A percentile compares a stretch with the other conserved stretches of the same genome.
Conservation (phyloP, 2,797 vertebrate species). For the Phalloptychus januarius region DNA sequence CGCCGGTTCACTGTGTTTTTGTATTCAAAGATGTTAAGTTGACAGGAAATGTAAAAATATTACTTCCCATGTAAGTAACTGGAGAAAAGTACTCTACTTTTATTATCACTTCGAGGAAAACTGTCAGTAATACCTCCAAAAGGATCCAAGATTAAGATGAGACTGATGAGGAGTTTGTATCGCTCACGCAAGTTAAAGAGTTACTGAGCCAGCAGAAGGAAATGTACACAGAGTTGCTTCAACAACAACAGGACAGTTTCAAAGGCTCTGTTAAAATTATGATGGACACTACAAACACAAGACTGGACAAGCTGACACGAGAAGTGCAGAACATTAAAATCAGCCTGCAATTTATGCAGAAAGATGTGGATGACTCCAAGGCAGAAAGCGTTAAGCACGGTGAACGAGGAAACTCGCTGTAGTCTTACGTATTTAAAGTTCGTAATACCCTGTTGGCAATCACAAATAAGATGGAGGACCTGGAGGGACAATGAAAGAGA, state of each 20-base stretch:
- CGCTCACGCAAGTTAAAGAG: background rate
- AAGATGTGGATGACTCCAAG: background rate
- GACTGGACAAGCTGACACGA: background rate
- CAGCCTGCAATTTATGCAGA: background rate
- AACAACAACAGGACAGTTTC: no score
- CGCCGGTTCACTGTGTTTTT: no score
- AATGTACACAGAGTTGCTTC: no score
- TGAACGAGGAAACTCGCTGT: background rate
- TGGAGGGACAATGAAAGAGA: background rate
- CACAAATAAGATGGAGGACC: background rate
- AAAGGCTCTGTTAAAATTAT: no score
- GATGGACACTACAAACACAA: no score
- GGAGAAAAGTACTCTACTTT: no score
- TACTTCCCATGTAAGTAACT: no score
- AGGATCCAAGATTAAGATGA: background rate
- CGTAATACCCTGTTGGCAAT: background rate
- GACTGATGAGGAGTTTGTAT: background rate
- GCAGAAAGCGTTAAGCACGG: background rate
- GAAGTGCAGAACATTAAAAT: background rate
- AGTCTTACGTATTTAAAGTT: background rate
- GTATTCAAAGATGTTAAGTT: no score
- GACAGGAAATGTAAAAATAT: no score
- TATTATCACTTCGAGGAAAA: background rate
- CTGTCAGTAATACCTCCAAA: background rate
- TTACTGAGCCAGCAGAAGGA: background rate